Evolutionary conservation across 2,888 invertebrate species (phyloP), one percentile per base, ranked within the genome.

Genomic region (Melanostoma scalare): DNA sequence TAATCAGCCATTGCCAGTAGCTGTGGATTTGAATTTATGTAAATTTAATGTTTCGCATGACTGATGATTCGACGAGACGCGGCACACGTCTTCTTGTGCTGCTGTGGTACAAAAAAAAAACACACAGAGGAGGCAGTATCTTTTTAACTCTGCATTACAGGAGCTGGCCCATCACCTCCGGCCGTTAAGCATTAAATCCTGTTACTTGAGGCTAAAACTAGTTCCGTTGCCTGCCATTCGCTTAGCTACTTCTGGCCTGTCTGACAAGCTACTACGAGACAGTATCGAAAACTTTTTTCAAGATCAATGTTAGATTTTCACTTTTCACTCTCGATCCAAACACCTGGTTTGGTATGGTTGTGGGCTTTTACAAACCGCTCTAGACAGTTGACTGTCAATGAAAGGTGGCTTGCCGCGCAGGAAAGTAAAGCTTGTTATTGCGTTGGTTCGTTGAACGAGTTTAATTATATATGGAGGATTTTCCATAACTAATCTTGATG

Each of bases 291-390:
- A 38, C 6, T 33, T 68, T 71, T 71, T 80, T 82, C 81, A 82
- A 82, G 81, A 82, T 82, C 81, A 82, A 82, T 82, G 81, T 68
- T 82, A 77, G 48, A 55, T 68, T 77, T 82, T 82, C 76, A 77
- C 68, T 81, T 81, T 81, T 75, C 40, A 44, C 53, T 56, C 46
- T 67, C 31, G 65, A 4, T 3, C 30, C 60, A 52, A 36, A 31
- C 63, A 63, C 63, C 55, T 56, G 56, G 31, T 52, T 3, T 38
- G 3, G 35, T 20, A 20, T 20, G 20, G 20, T 20, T 20, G 30
- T 48, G 42, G 20, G 4, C n/a, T 58, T 61, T 20, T 20, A 50
- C 1, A 38, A 33, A 35, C 20, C 31, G 33, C 33, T 20, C 30
- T 35, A 56, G 40, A 53, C 40, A 31, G 8, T 4, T n/a, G 56